Evolutionary conservation across 2,797 vertebrate genomes (phyloP).

Genomic region (Triplophysa yarkandensis): DNA sequence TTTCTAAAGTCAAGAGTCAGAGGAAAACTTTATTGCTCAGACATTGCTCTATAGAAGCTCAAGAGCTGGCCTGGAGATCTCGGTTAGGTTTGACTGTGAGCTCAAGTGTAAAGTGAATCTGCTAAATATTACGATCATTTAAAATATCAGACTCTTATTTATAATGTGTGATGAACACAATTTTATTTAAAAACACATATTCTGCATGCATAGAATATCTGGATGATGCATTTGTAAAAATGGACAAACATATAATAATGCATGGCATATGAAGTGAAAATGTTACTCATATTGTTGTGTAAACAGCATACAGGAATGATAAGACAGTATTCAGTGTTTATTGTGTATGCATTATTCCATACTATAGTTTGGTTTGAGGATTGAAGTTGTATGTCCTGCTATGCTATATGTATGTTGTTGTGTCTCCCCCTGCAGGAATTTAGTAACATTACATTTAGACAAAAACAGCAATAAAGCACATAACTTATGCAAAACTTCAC

Average conservation of each 20-base stretch:
- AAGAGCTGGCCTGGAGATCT: neutral
- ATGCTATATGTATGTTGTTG: slow-evolving; percentile 7
- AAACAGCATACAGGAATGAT: no score
- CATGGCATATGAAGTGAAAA: neutral
- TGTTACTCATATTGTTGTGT: no score
- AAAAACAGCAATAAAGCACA: neutral
- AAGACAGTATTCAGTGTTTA: neutral
- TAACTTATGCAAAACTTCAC: neutral
- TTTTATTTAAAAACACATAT: neutral
- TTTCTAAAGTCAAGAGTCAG: neutral
- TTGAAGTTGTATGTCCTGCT: neutral
- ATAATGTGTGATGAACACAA: neutral
- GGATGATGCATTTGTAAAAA: neutral
- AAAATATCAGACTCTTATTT: no score
- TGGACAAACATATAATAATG: neutral
- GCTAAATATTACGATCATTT: no score
- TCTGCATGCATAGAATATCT: neutral
- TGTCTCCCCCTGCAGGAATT: slow-evolving; percentile 43
- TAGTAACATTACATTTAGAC: neutral
- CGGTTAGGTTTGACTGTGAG: neutral
- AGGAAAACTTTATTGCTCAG: neutral
- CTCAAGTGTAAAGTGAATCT: neutral
- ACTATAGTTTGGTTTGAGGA: neutral
- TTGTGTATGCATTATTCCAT: neutral
- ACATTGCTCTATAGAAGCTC: neutral